A percentile compares a stretch with the other conserved stretches of the same genome.
Evolutionary conservation across 2,797 vertebrate species (phyloP).

Genomic region (Novumbra hubbsi): DNA sequence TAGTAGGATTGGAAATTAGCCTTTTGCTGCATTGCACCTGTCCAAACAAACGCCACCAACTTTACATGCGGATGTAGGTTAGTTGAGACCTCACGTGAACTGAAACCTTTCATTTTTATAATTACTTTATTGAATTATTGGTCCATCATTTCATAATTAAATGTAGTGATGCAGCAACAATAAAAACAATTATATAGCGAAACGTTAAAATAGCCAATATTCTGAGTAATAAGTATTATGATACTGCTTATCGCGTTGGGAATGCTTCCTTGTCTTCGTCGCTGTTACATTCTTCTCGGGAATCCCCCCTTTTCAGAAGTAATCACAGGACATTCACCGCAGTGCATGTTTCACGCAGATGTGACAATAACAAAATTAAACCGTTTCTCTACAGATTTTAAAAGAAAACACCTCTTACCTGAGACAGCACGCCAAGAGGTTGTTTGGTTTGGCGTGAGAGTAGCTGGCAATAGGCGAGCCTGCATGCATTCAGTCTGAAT

Average conservation of each 20-base stretch:
- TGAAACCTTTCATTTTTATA: not conserved
- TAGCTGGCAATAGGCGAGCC: not conserved
- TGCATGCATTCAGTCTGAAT: not conserved
- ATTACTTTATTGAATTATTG: not conserved
- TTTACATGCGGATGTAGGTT: slow-evolving; percentile 49
- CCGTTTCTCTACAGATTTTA: not conserved
- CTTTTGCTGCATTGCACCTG: slow-evolving; percentile 76
- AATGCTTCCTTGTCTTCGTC: not conserved
- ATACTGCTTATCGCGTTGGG: not conserved
- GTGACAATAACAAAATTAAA: not conserved
- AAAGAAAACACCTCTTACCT: not conserved
- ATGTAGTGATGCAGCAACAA: not conserved
- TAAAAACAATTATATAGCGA: not conserved
- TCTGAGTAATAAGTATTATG: not conserved
- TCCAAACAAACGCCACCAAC: slow-evolving; percentile 45
- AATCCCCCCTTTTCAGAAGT: not conserved
- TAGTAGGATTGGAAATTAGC: not conserved
- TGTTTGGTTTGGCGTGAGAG: not conserved
- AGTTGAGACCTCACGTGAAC: slow-evolving; percentile 31
- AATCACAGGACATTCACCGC: not conserved
- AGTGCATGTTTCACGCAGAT: not conserved
- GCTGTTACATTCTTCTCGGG: not conserved
- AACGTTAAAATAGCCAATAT: not conserved
- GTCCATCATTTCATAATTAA: not conserved
- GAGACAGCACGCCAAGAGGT: not conserved